phyloP scores from a whole-genome alignment of 2,113 vertebrate species.

The Planiliza haematocheilus region DNA sequence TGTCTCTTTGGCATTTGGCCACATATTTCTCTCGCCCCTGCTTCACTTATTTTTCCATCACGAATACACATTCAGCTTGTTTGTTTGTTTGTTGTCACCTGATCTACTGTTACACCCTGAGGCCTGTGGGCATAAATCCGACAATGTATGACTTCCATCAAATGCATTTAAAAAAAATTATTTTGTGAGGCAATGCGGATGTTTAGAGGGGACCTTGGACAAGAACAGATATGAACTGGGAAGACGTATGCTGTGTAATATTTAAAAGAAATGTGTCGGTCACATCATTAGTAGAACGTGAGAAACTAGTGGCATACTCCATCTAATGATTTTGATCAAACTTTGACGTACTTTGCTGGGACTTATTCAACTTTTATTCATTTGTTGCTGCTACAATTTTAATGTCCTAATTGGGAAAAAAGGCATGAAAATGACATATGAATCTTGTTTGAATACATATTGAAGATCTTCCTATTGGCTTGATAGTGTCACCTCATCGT shows the following conservation, averaged over 20 bases:
- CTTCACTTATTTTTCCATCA: conserved; percentile 50
- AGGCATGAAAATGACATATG: not conserved
- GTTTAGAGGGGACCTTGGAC: not conserved
- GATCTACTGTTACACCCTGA: conserved; percentile 47
- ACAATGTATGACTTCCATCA: conserved; percentile 24
- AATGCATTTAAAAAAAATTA: conserved; percentile 21
- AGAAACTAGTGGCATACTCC: no score
- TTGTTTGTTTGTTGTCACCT: conserved; percentile 73
- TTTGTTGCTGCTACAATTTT: no score
- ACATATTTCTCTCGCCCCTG: conserved; percentile 54
- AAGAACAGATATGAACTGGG: not conserved
- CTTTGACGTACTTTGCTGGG: conserved; percentile 5
- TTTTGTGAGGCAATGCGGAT: conserved; percentile 1
- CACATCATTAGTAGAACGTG: no score
- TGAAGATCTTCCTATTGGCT: not conserved
- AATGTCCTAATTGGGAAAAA: no score
- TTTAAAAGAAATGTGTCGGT: no score
- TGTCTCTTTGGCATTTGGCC: conserved; percentile 80
- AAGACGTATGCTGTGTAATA: not conserved
- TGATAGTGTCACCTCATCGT: not conserved
- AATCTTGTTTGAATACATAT: not conserved
- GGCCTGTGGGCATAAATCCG: conserved; percentile 29
- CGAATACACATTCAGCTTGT: conserved; percentile 67
- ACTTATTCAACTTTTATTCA: conserved; percentile 3
- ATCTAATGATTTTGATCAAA: no score